phyloP scores from a whole-genome alignment of 1,140 invertebrate species.

The Bombus ignitus region DNA sequence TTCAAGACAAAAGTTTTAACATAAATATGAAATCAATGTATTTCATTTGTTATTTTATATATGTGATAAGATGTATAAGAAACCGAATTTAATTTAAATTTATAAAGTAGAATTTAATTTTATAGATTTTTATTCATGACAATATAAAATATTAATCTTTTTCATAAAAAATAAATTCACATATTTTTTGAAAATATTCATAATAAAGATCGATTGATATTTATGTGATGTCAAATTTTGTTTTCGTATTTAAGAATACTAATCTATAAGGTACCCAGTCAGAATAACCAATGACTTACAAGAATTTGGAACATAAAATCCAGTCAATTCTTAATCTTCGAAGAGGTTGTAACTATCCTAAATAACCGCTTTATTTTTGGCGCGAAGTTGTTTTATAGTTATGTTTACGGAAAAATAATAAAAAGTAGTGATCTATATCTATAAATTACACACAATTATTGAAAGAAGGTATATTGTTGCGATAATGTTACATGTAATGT shows the following conservation, averaged over 20 bases:
- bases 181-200: not conserved
- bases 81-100: not conserved
- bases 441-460: not conserved
- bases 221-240: too few relatives aligned
- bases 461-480: slow-evolving; percentile 21
- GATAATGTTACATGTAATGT: not conserved
- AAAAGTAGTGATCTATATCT: not conserved
- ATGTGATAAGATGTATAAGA: not conserved
- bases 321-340: slow-evolving; percentile 5
- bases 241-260: not conserved
- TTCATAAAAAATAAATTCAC: not conserved
- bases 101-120: not conserved
- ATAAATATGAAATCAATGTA: not conserved
- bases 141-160: not conserved
- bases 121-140: not conserved
- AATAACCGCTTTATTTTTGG: slow-evolving; percentile 59
- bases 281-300: not conserved
- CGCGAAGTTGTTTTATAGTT: slow-evolving; percentile 53
- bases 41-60: slow-evolving; percentile 33
- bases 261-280: not conserved
- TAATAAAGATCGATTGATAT: not conserved
- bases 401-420: slow-evolving; percentile 10
- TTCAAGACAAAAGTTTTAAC: not conserved
- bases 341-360: slow-evolving; percentile 10
- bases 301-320: not conserved